phyloP scores from a whole-genome alignment of 1,140 invertebrate species.

The Tetraneura akinire region DNA sequence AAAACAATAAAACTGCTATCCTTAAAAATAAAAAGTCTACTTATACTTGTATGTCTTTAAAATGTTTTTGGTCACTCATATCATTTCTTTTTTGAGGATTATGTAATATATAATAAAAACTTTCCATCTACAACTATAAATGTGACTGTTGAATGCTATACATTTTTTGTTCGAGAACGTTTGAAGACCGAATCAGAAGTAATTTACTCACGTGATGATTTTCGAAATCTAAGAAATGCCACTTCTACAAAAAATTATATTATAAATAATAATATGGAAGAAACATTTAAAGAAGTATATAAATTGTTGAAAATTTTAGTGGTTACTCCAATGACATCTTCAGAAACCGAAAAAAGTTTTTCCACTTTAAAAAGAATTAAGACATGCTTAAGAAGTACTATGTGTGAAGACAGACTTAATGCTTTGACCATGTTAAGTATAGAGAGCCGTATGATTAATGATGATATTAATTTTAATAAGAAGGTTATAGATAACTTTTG shows the following conservation, averaged over 20 bases:
- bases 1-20: too few species aligned
- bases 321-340: slow-evolving; percentile 54
- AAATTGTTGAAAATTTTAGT: slow-evolving; percentile 54
- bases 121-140: background rate
- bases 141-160: slow-evolving; percentile 7
- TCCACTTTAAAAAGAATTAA: slow-evolving; percentile 54
- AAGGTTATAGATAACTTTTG: too few species aligned
- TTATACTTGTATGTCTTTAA: too few species aligned
- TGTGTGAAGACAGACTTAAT: slow-evolving; percentile 52
- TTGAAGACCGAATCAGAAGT: slow-evolving; percentile 9
- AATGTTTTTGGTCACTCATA: too few species aligned
- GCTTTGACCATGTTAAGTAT: too few species aligned
- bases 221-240: background rate
- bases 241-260: slow-evolving; percentile 16
- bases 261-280: slow-evolving; percentile 49
- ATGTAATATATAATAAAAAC: slow-evolving; percentile 56
- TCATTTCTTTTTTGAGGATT: too few species aligned
- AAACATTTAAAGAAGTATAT: slow-evolving; percentile 54
- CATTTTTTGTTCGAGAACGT: slow-evolving; percentile 16
- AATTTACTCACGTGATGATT: slow-evolving; percentile 21
- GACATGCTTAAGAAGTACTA: slow-evolving; percentile 52
- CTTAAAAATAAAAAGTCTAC: too few species aligned
- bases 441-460: too few species aligned
- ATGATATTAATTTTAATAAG: too few species aligned
- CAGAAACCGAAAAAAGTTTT: slow-evolving; percentile 54